phyloP scores from a whole-genome alignment of 2,797 vertebrate genomes.

The Euphonia xanthogaster region DNA sequence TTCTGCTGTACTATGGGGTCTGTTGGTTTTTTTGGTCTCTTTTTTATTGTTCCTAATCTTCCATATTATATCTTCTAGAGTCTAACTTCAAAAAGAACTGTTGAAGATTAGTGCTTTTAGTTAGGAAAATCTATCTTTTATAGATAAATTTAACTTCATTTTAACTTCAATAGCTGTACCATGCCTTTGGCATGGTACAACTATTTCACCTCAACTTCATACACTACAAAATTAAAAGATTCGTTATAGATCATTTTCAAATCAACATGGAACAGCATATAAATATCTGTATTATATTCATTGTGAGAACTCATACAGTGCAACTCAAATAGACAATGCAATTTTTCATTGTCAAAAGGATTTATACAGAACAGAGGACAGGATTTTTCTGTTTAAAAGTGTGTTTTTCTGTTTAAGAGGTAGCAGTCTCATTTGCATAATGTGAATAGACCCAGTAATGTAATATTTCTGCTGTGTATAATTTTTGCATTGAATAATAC shows the following conservation, averaged over 20 bases:
- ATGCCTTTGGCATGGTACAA: not conserved
- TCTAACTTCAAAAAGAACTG: not conserved
- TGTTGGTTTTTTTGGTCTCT: fast-evolving
- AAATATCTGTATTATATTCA: not conserved
- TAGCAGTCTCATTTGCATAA: not conserved
- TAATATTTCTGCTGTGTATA: not conserved
- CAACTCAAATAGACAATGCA: not conserved
- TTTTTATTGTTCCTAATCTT: not conserved
- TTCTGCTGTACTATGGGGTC: not conserved
- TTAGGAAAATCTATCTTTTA: not conserved
- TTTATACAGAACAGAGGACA: not conserved
- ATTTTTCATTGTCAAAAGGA: not conserved
- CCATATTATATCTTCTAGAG: not conserved
- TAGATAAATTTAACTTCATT: not conserved
- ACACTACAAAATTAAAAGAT: not conserved
- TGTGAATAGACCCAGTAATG: not conserved
- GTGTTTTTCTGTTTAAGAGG: not conserved
- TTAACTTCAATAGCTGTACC: not conserved
- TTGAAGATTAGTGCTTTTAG: not conserved
- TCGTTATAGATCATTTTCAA: not conserved
- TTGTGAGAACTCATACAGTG: not conserved
- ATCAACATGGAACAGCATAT: not conserved
- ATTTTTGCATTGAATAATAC: not conserved
- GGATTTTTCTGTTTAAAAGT: not conserved
- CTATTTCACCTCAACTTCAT: not conserved